These are phyloP conservation scores for Tachysurus vachellii DNA, from an alignment of 2,113 vertebrate genomes.

Conservation along the genomic window DNA sequence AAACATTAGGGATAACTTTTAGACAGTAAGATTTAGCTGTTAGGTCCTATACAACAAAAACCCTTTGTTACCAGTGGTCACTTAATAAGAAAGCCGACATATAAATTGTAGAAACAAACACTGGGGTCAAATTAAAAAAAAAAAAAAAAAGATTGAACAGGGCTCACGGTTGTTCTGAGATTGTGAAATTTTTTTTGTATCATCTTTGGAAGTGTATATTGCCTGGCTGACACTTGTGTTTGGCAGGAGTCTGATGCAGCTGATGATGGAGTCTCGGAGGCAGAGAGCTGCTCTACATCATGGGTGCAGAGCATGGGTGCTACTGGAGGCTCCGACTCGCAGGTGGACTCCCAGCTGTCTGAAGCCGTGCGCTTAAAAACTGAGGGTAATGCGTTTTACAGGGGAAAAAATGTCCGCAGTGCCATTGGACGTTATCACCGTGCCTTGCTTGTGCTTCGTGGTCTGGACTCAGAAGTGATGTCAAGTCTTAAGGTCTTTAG, in stretches of 20 bases:
- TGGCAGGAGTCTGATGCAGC: slow-evolving; percentile 18
- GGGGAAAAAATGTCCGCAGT: slow-evolving; percentile 77
- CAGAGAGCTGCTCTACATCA: slow-evolving; percentile 35
- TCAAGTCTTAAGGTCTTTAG: slow-evolving; percentile 72
- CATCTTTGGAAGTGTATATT: background rate
- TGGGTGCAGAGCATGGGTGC: slow-evolving; percentile 6
- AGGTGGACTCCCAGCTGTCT: slow-evolving; percentile 68
- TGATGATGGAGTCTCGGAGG: slow-evolving; percentile 35
- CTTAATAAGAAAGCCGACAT: background rate
- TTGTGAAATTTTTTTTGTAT: background rate
- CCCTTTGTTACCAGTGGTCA: background rate
- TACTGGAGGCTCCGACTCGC: background rate
- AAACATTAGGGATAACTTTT: too few species aligned
- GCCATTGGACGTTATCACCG: slow-evolving; percentile 87
- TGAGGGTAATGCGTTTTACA: slow-evolving; percentile 81
- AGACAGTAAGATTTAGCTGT: background rate
- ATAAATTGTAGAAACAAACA: background rate
- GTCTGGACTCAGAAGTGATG: slow-evolving; percentile 76
- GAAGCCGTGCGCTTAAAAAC: slow-evolving; percentile 78
- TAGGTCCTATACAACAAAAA: background rate
- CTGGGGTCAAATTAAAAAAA: background rate
- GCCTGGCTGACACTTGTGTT: background rate
- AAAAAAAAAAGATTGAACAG: background rate
- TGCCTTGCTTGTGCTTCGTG: slow-evolving; percentile 81
- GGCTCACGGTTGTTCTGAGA: background rate